Evolutionary conservation across 2,888 invertebrate species (phyloP), one percentile per base, ranked within the genome.

Genomic region (Melieria omissa): DNA sequence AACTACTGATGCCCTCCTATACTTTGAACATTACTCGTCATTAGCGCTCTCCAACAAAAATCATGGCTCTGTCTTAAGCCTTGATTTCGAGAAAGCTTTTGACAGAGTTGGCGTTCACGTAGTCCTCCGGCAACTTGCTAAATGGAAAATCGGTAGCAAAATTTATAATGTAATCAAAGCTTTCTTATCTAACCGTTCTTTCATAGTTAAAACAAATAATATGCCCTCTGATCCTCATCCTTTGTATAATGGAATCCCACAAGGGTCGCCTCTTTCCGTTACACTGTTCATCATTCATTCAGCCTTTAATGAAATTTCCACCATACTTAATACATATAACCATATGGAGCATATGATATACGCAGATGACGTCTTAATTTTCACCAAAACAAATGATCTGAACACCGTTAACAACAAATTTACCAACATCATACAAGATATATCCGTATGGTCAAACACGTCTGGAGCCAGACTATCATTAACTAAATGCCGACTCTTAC

Each of bases 11-110:
- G 63, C 61, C 10, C 54, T 65, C 16, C 42, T 66, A 10, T 12
- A 49, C 14, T 57, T 65, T n/a, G 62, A 73, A 9, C 10, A 71
- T 29, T 54, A 55, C n/a, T 41, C 46, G 12, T 46, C 57, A 10
- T 29, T 41, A 4, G 54, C 71, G 6, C 29, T 65, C 6, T 42
- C 60, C n/a, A 65, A 14, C 10, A 71, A 65, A 71, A 71, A 71
- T 10, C 71, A 65, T 12, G 52, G 60, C 42, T 64, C 16, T 10
- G 46, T 41, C 5, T 14, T 66, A 9, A 52, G 49, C 12, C 14
- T 68, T 1, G 29, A 29, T 29, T 29, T 29, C 3, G 29, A 29
- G 29, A 29, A 29, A 29, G 29, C 29, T 29, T 29, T 49, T 41
- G 61, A 52, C 41, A 41, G n/a, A 52, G 14, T 29, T 14, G 61